Base-by-base conservation (phyloP, 2,888 invertebrate species). In the Parnassius orleans region DNA sequence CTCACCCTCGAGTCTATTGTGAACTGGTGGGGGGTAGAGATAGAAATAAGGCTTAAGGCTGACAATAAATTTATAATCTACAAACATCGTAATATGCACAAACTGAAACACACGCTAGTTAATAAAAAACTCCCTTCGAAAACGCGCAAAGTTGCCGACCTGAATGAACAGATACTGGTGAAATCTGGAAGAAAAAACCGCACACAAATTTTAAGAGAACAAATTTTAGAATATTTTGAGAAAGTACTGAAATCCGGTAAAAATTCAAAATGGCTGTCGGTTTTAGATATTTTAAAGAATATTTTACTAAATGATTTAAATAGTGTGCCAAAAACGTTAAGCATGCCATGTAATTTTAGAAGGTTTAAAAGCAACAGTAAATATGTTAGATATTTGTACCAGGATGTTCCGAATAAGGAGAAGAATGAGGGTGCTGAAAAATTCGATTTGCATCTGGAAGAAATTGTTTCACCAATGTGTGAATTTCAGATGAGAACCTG, bases 371-470 rank as follows among this genome's bases (percentile, higher is more conserved):
- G 68, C 24, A 75, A 72, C 41, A 76, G 79, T 68, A 73, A 76
- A 0, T 88, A 85, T 48, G 69, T 80, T 0, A 70, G 87, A 61
- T 79, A 82, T 65, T 68, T 87, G 41, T 77, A 66, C 7, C 65
- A 72, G 1, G 77, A 83, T 0, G 67, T 73, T 3, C 46, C 66
- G 1, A 12, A 42, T 1, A 47, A 41, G n/a, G 10, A 9, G 5
- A 24, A 42, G 1, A 60, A 52, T 0, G 41, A 19, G 19, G 19
- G 60, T 2, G 12, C n/a, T n/a, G 47, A 57, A 0, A 65, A 71
- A 11, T 78, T 79, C 54, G 83, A 87, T 64, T 63, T 87, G 5
- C 81, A 81, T 42, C 54, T 89, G 0, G 76, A 86, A 65, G 88
- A 89, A 60, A 74, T 69, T 0, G 9, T 81, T 0, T 58, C 69